Percentiles rank a stretch among this genome's conserved stretches.
phyloP scores from a whole-genome alignment of 2,797 vertebrate genomes.

The Falco columbarius region DNA sequence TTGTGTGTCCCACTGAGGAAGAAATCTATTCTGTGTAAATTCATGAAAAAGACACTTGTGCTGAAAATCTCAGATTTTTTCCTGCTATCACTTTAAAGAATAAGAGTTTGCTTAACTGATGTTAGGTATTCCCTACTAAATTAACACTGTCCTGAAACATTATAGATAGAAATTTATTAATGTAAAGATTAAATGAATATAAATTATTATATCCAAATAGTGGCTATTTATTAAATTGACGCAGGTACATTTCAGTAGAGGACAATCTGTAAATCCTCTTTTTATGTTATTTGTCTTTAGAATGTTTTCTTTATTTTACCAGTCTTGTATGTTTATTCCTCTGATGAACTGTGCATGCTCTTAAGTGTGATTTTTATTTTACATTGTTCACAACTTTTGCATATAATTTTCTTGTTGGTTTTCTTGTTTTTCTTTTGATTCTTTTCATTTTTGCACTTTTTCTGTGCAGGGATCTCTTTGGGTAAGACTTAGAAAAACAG shows the following conservation, averaged over 20 bases:
- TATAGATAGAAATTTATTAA: neutral
- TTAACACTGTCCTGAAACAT: neutral
- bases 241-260: neutral
- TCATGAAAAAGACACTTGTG: neutral
- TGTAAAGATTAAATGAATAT: neutral
- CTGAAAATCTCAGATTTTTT: neutral
- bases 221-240: neutral
- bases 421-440: neutral
- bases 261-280: neutral
- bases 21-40: neutral
- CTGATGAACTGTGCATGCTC: neutral
- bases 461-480: constrained; percentile 44
- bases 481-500: constrained; percentile 54
- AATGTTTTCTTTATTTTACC: neutral
- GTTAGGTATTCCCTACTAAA: neutral
- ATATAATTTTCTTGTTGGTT: neutral
- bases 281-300: neutral
- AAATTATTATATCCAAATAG: neutral
- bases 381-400: neutral
- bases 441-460: neutral
- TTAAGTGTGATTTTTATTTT: neutral
- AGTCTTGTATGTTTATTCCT: neutral
- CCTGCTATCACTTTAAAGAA: neutral
- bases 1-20: neutral
- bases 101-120: neutral